Base-by-base conservation (phyloP, 2,113 vertebrate genomes). In the Argyrosomus japonicus region DNA sequence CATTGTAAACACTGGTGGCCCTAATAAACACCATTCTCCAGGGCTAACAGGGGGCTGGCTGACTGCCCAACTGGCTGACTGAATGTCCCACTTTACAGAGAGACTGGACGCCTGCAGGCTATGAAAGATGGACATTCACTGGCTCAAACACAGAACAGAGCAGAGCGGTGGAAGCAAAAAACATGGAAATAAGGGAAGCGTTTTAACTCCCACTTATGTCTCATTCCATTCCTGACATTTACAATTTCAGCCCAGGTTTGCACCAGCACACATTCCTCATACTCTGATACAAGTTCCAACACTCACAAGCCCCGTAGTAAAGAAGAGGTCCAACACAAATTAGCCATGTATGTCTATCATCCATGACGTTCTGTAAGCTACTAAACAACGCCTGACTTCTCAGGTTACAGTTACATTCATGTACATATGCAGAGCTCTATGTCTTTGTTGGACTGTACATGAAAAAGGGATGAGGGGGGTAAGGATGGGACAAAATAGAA, bases 261-360 rank as follows among this genome's bases (percentile, higher is more conserved):
- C 73, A 53, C 10, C 72, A 11, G 61, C 79, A 43, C 69, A 74
- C 91, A 91, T 92, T 92, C 90, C 82, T 89, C 2, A 19, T 63
- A 11, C 54, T 77, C 75, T 23, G 27, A 82, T 76, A 79, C 89
- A 89, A 84, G 89, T 93, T 91, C 27, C 27, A 88, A 89, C 89
- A 90, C 79, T 68, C 36, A 75, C 65, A 56, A 27, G 45, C 62
- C 58, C n/a, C 6, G 2, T 7, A 75, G 80, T 63, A n/a, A 29
- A 29, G 61, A 51, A 13, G 21, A 48, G 19, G 10, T 47, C 7
- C 53, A 19, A 25, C 50, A 14, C 80, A 47, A 51, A 83, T 40
- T 4, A 62, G 58, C 32, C 48, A 7, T 17, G 50, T 36, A 21
- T 25, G 60, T 45, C 53, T 45, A 14, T 53, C 21, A 71, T 4